These are phyloP conservation scores for Tiliacea citrago DNA, from an alignment of 2,888 invertebrate species.

Conservation along the genomic window DNA sequence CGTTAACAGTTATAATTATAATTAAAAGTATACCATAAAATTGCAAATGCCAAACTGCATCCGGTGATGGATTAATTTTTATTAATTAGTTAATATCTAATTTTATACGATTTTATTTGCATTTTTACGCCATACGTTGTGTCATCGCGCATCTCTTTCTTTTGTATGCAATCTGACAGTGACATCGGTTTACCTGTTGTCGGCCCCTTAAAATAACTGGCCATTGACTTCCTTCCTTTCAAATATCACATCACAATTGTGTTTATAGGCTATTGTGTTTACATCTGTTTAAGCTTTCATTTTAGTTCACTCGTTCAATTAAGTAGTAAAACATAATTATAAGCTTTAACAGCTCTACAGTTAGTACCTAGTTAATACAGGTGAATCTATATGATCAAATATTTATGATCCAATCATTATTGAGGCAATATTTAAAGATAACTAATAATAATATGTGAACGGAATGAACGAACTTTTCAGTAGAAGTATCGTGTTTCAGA, in stretches of 20 bases:
- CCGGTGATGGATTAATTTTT: too few relatives aligned
- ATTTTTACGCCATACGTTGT: too few relatives aligned
- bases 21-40: too few relatives aligned
- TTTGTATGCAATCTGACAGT: too few relatives aligned
- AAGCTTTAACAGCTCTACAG: neutral
- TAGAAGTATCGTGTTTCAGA: neutral
- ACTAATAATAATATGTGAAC: neutral
- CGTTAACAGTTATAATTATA: too few relatives aligned
- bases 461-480: neutral
- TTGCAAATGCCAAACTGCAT: too few relatives aligned
- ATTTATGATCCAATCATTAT: slow-evolving; percentile 13
- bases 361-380: neutral
- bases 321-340: slow-evolving; percentile 8
- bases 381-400: neutral
- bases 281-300: too few relatives aligned
- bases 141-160: too few relatives aligned
- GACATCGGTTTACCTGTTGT: too few relatives aligned
- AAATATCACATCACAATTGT: neutral
- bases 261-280: neutral
- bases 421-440: neutral
- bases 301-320: neutral
- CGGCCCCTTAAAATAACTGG: too few relatives aligned
- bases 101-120: too few relatives aligned
- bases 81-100: too few relatives aligned
- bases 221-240: neutral